phyloP scores from a whole-genome alignment of 2,113 vertebrate species.

The Gambusia holbrooki region DNA sequence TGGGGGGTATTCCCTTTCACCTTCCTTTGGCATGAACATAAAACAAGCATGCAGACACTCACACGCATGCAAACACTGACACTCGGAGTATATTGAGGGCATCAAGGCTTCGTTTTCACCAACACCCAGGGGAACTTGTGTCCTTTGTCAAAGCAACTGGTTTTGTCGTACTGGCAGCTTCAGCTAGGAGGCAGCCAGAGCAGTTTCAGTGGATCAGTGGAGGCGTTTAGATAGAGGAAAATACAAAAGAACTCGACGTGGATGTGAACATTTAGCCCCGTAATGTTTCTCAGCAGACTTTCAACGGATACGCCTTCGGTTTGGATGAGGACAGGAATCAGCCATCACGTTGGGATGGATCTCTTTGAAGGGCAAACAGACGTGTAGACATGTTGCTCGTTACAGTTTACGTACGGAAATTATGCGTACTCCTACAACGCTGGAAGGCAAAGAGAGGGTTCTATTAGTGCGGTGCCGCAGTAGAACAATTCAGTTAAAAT shows the following conservation, averaged over 20 bases:
- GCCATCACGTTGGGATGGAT: background rate
- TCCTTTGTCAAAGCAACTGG: constrained; percentile 77
- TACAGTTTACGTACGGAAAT: no score
- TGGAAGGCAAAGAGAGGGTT: no score
- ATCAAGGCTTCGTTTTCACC: constrained; percentile 51
- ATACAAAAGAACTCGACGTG: background rate
- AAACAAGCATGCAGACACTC: background rate
- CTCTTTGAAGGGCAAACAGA: no score
- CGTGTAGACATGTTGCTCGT: no score
- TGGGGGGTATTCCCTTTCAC: constrained; percentile 9
- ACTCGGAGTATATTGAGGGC: constrained; percentile 55
- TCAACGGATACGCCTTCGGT: constrained; percentile 42
- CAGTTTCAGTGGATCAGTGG: background rate
- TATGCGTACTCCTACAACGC: no score
- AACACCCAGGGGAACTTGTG: constrained; percentile 75
- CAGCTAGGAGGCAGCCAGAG: constrained; percentile 60
- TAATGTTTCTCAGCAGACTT: background rate
- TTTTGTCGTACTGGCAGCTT: constrained; percentile 68
- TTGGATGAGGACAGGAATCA: constrained; percentile 17
- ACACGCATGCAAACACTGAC: constrained; percentile 39
- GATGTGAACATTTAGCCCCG: background rate
- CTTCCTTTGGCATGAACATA: background rate
- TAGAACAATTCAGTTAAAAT: no score
- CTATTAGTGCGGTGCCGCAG: no score
- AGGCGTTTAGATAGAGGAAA: constrained; percentile 5